Conservation (phyloP, 2,888 invertebrate genomes). For the Eristalis arbustorum region DNA sequence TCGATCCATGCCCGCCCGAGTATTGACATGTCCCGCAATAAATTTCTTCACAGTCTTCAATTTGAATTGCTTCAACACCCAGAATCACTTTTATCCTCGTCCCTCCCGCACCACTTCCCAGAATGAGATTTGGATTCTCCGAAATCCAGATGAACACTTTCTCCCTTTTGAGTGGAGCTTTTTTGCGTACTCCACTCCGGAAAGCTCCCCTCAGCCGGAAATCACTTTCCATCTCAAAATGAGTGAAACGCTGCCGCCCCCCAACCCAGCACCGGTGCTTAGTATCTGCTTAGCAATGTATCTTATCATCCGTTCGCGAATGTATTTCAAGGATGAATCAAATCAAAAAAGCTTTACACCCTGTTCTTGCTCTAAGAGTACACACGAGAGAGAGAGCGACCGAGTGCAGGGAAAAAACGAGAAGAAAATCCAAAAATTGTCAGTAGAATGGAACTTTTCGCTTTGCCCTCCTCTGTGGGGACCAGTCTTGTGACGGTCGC, state of each 20-base stretch:
- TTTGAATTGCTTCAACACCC: neutral
- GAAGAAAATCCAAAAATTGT: constrained; percentile 1
- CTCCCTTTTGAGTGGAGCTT: neutral
- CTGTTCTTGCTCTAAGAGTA: neutral
- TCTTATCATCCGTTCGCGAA: constrained; percentile 62
- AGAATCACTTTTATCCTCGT: neutral
- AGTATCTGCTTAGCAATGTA: constrained; percentile 46
- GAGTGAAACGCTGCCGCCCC: constrained; percentile 28
- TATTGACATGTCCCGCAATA: neutral
- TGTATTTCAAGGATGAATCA: constrained; percentile 67
- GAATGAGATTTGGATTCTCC: neutral
- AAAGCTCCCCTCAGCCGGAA: constrained; percentile 30
- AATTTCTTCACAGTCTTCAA: neutral
- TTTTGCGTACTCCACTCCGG: neutral
- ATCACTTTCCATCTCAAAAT: constrained; percentile 69
- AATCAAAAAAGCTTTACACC: constrained; percentile 40
- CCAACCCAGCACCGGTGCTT: neutral
- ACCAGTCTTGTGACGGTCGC: constrained; percentile 69
- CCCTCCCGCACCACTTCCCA: neutral
- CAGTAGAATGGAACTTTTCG: constrained; percentile 59
- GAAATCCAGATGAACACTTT: constrained; percentile 19
- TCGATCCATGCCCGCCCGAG: neutral
- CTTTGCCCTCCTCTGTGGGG: constrained; percentile 57
- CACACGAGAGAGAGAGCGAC: neutral
- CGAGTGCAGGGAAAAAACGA: neutral